Percentiles rank a stretch among this genome's conserved stretches.
Conservation (phyloP, 2,797 vertebrate genomes). For the Triplophysa bombifrons region DNA sequence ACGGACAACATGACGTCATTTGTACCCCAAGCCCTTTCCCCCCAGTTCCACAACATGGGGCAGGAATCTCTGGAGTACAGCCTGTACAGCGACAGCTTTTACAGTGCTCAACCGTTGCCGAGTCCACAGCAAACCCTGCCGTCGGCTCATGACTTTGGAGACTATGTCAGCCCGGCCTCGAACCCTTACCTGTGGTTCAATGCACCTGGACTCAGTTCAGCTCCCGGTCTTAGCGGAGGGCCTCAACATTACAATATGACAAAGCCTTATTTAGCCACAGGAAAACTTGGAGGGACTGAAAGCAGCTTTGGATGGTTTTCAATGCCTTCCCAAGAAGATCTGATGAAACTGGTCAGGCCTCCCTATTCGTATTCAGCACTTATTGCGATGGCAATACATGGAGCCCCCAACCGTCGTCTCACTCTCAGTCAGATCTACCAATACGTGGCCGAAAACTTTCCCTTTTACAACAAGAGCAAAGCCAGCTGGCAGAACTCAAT, state of each 20-base stretch:
- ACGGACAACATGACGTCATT: conserved; percentile 83
- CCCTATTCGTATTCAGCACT: conserved; percentile 96
- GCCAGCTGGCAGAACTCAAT: conserved; percentile 97
- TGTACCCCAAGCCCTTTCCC: conserved; percentile 74
- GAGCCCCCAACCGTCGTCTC: conserved; percentile 83
- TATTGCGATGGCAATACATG: conserved; percentile 95
- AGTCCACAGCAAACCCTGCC: conserved; percentile 70
- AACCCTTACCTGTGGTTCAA: conserved; percentile 83
- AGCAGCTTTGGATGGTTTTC: conserved; percentile 84
- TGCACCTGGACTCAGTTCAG: conserved; percentile 72
- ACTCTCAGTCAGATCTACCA: conserved; percentile 95
- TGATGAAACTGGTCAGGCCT: conserved; percentile 87
- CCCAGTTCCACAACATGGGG: conserved; percentile 83
- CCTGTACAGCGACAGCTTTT: conserved; percentile 85
- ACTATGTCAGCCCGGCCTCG: conserved; percentile 70
- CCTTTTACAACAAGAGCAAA: conserved; percentile 91
- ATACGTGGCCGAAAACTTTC: conserved; percentile 91
- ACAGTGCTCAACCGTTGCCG: conserved; percentile 80
- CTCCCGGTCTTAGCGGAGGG: conserved; percentile 67
- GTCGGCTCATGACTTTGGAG: conserved; percentile 77
- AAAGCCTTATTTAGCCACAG: conserved; percentile 72
- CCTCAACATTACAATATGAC: conserved; percentile 81
- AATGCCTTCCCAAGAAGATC: conserved; percentile 81
- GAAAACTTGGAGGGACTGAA: conserved; percentile 60
- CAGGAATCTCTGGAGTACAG: conserved; percentile 87